Evolutionary conservation across 1,140 invertebrate genomes (phyloP), one percentile per base, ranked within the genome.

Genomic region (Drosophila paulistorum): DNA sequence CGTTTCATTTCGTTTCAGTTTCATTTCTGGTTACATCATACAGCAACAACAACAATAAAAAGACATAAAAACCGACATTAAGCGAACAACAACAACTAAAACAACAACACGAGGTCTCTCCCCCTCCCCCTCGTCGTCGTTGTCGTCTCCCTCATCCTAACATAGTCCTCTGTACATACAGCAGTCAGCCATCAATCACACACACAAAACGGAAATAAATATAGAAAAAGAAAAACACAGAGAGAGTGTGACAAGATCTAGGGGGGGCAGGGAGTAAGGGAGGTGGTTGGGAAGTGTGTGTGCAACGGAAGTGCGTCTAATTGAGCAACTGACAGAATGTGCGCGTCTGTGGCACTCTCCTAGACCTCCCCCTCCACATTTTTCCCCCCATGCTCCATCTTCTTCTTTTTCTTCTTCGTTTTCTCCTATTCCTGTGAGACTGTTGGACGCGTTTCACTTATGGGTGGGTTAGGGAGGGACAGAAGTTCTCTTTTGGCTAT

Each of bases 141-240:
- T 2, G 23, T 26, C 23, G 3, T 26, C 23, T 26, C 23, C 23
- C 23, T 30, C 30, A 30, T 30, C 30, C 30, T 30, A 30, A 6
- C 30, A 30, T 30, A 7, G 30, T 48, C 45, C 14, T 17, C 14
- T 48, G 17, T 51, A 23, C 45, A 51, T 39, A 45, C 68, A 82
- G 73, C 80, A 89, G 84, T 74, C 74, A 57, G 69, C 74, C 85
- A 89, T 89, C 81, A 89, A 84, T 89, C 85, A 89, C 73, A 74
- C 69, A 77, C 72, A 78, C 74, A 89, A 89, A 89, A 79, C 84
- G 84, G 85, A 89, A 89, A 89, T 81, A 89, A 81, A 83, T 81
- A 84, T 81, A 73, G 80, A 54, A 81, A 75, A 65, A 71, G 48
- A 51, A 58, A 58, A 48, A 62, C 57, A 65, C 55, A 11, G 6